These are phyloP conservation scores for Drosophila lacicola DNA, from an alignment of 2,888 invertebrate genomes.

Conservation along the genomic window DNA sequence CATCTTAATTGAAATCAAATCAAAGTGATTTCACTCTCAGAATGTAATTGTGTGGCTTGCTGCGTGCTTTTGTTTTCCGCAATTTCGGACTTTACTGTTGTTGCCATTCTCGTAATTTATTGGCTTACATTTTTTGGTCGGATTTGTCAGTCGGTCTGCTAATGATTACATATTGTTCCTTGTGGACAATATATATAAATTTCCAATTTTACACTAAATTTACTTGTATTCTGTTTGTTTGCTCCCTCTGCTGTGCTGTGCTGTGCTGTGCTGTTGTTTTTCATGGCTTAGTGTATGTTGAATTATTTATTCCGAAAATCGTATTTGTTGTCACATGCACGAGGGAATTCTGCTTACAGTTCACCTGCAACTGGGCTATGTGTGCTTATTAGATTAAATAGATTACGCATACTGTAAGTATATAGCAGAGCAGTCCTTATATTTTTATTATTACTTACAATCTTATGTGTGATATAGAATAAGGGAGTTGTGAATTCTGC, in stretches of 20 bases:
- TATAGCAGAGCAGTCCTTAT: not conserved
- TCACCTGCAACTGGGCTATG: conserved; percentile 5
- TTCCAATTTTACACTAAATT: conserved; percentile 70
- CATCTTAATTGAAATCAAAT: conserved; percentile 81
- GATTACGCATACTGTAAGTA: conserved; percentile 4
- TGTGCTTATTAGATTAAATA: conserved; percentile 20
- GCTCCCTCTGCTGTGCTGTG: conserved; percentile 1
- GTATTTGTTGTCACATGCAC: conserved; percentile 40
- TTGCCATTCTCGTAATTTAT: conserved; percentile 37
- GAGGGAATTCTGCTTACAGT: conserved; percentile 30
- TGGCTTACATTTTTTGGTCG: conserved; percentile 30
- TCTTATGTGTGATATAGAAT: not conserved
- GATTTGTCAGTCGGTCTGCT: conserved; percentile 38
- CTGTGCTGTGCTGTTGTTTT: conserved; percentile 12
- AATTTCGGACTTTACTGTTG: conserved; percentile 13
- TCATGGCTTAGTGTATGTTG: conserved; percentile 54
- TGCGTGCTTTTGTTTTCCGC: conserved; percentile 51
- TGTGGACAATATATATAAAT: conserved; percentile 30
- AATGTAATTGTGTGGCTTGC: conserved; percentile 71
- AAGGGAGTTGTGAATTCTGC: conserved; percentile 1
- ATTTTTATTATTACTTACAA: not conserved
- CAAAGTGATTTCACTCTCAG: conserved; percentile 73
- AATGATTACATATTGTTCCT: conserved; percentile 72
- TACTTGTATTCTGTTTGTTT: conserved; percentile 30
- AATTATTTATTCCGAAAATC: conserved; percentile 62